These are phyloP conservation scores for Drosophila willistoni DNA, from an alignment of 1,140 invertebrate species.

Conservation along the genomic window DNA sequence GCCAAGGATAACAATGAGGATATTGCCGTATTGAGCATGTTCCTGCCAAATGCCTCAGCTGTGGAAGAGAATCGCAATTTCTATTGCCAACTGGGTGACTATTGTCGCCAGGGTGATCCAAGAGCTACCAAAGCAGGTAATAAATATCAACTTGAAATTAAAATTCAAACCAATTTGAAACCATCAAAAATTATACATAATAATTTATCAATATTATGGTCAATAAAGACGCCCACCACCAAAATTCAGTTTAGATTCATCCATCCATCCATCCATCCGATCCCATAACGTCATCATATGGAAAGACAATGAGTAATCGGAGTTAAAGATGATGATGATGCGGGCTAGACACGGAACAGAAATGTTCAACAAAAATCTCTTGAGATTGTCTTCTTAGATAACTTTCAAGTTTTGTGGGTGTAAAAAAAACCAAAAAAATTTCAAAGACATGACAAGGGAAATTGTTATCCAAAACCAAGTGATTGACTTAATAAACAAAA, in stretches of 20 bases:
- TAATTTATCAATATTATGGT: constrained; percentile 78
- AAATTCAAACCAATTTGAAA: constrained; percentile 43
- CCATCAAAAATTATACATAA: constrained; percentile 60
- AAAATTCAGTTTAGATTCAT: neutral
- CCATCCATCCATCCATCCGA: neutral
- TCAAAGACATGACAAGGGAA: too few relatives aligned
- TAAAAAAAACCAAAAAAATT: neutral
- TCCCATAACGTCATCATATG: constrained; percentile 37
- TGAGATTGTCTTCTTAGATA: constrained; percentile 2
- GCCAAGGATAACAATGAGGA: constrained; percentile 93
- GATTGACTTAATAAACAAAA: too few relatives aligned
- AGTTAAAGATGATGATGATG: constrained; percentile 28
- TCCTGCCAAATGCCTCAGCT: constrained; percentile 87
- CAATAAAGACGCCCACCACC: constrained; percentile 49
- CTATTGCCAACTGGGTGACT: constrained; percentile 88
- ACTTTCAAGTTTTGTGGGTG: constrained; percentile 5
- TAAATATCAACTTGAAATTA: constrained; percentile 32
- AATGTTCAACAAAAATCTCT: neutral
- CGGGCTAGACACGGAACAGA: constrained; percentile 11
- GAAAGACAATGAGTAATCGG: constrained; percentile 13
- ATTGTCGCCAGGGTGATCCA: constrained; percentile 90
- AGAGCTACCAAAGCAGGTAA: constrained; percentile 90
- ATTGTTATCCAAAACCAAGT: too few relatives aligned
- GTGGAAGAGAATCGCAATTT: constrained; percentile 89
- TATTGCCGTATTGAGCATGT: constrained; percentile 92